A percentile compares a stretch with the other conserved stretches of the same genome.
Evolutionary conservation across 2,113 vertebrate genomes (phyloP).

Genomic region (Pangasianodon hypophthalmus): DNA sequence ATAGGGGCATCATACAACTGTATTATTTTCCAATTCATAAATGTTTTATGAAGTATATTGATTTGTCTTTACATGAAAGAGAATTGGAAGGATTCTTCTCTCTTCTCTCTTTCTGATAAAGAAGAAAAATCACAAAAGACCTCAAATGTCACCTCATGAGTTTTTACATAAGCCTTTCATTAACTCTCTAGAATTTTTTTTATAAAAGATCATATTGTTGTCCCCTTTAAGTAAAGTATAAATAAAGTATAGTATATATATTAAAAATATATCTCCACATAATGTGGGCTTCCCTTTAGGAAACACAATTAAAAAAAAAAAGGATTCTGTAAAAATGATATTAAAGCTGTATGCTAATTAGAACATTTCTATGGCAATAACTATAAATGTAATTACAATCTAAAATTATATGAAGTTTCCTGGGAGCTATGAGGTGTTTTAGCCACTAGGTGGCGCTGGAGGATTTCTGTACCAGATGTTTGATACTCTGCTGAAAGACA

Average conservation of each 20-base stretch:
- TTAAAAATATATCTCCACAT: not conserved
- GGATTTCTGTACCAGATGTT: not conserved
- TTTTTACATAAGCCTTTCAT: not conserved
- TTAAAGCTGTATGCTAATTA: not conserved
- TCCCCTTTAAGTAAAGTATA: not conserved
- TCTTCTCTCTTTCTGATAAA: not conserved
- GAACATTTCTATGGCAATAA: not conserved
- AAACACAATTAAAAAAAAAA: not conserved
- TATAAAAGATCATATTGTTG: not conserved
- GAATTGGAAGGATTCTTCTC: not conserved
- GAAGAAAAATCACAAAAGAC: not conserved
- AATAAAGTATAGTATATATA: not conserved
- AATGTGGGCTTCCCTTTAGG: too few relatives aligned
- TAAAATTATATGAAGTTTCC: not conserved
- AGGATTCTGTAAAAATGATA: not conserved
- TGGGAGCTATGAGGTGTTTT: not conserved
- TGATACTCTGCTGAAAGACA: not conserved
- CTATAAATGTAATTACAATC: not conserved
- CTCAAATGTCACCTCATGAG: not conserved
- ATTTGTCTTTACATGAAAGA: not conserved
- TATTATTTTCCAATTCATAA: not conserved
- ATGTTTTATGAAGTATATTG: not conserved
- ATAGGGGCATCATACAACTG: too few relatives aligned
- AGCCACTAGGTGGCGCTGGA: not conserved
- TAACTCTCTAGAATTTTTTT: not conserved